phyloP scores from a whole-genome alignment of 2,888 invertebrate species.

The Lacanobia wlatinum region DNA sequence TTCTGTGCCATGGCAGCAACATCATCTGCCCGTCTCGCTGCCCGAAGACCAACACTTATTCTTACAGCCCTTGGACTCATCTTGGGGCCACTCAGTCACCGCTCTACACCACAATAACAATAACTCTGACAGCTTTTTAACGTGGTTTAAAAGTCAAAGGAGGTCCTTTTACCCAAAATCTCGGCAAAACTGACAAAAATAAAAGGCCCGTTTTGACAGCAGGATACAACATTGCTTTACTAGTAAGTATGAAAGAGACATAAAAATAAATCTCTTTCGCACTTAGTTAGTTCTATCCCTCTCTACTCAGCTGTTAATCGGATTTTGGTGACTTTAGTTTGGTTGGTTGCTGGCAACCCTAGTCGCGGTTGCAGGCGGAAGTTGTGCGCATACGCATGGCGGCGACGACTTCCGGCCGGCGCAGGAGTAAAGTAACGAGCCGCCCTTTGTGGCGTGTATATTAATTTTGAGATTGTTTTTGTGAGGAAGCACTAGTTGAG shows the following conservation, averaged over 20 bases:
- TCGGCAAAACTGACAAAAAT: neutral
- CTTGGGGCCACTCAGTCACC: neutral
- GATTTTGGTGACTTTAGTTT: too few relatives aligned
- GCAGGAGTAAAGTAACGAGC: conserved; percentile 58
- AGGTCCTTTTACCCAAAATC: neutral
- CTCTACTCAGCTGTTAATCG: too few relatives aligned
- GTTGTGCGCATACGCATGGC: conserved; percentile 64
- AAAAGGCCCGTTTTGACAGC: too few relatives aligned
- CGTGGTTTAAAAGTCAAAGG: neutral
- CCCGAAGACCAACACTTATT: neutral
- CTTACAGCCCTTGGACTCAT: neutral
- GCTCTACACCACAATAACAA: neutral
- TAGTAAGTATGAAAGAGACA: too few relatives aligned
- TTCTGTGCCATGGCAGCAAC: too few relatives aligned
- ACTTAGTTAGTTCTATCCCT: too few relatives aligned
- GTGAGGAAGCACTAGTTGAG: conserved; percentile 22
- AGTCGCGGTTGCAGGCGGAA: conserved; percentile 50
- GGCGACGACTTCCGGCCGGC: conserved; percentile 57
- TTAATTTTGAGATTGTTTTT: conserved; percentile 44
- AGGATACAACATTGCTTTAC: too few relatives aligned
- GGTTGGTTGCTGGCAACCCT: neutral
- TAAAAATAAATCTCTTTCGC: too few relatives aligned
- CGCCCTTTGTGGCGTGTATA: conserved; percentile 55
- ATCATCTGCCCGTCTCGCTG: too few relatives aligned
- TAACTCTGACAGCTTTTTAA: neutral